Evolutionary conservation across 1,140 invertebrate genomes (phyloP).

Genomic region (Dreissena polymorpha): DNA sequence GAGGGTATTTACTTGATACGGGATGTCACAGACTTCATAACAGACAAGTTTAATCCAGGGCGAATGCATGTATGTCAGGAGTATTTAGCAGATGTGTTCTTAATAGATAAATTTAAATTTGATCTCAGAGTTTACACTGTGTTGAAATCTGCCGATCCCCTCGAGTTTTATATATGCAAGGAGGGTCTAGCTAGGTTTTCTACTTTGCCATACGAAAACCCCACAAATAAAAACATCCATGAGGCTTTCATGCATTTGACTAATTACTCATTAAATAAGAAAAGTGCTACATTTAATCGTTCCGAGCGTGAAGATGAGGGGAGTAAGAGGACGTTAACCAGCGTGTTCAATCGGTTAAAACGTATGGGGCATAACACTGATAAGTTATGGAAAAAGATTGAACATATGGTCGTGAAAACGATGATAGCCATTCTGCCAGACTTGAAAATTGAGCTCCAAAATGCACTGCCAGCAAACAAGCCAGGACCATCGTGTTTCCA

Average conservation of each 20-base stretch:
- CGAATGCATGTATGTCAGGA: constrained; percentile 79
- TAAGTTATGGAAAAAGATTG: constrained; percentile 79
- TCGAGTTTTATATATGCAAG: constrained; percentile 80
- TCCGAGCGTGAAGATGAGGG: constrained; percentile 79
- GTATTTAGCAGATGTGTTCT: constrained; percentile 80
- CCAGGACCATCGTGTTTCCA: constrained; percentile 80
- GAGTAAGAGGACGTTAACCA: constrained; percentile 80
- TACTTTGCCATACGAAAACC: constrained; percentile 79
- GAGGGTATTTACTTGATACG: constrained; percentile 81
- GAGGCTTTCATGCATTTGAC: constrained; percentile 81
- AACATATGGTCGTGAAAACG: constrained; percentile 81
- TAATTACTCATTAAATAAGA: constrained; percentile 82
- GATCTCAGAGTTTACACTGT: constrained; percentile 81
- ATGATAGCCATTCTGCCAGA: constrained; percentile 81
- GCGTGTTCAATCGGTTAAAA: constrained; percentile 79
- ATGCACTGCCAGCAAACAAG: constrained; percentile 76
- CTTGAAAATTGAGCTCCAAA: constrained; percentile 78
- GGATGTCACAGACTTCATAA: constrained; percentile 76
- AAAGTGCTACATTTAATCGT: constrained; percentile 79
- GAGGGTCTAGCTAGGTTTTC: constrained; percentile 81
- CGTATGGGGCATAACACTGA: constrained; percentile 76
- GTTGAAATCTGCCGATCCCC: constrained; percentile 79
- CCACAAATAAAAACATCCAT: constrained; percentile 77
- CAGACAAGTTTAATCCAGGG: constrained; percentile 53
- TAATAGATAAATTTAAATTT: constrained; percentile 81